Conservation (phyloP, 2,888 invertebrate species). For the Apoda limacodes region DNA sequence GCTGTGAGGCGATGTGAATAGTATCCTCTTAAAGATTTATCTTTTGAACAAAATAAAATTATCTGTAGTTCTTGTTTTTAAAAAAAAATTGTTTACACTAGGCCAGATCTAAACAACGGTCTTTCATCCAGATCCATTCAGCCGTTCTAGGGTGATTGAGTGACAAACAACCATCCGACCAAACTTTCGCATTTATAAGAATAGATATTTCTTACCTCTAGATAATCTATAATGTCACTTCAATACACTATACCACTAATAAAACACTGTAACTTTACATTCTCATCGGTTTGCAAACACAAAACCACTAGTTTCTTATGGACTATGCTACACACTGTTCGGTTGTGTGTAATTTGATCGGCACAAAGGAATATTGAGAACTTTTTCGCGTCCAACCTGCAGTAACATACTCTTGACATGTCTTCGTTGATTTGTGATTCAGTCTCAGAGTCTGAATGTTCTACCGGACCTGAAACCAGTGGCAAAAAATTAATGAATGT, state of each 20-base stretch:
- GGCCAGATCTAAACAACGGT: too few relatives aligned
- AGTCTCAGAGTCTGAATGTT: constrained; percentile 56
- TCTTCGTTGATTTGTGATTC: constrained; percentile 55
- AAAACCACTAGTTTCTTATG: constrained; percentile 80
- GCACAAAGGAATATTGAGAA: constrained; percentile 83
- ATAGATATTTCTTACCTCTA: constrained; percentile 1
- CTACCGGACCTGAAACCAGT: constrained; percentile 44
- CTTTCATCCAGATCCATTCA: too few relatives aligned
- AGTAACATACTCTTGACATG: constrained; percentile 46
- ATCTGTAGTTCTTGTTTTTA: too few relatives aligned
- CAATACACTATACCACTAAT: constrained; percentile 75
- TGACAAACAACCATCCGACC: too few relatives aligned
- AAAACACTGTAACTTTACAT: constrained; percentile 83
- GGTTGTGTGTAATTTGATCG: constrained; percentile 79
- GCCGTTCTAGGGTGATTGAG: too few relatives aligned
- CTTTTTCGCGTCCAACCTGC: constrained; percentile 82
- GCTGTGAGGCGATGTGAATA: too few relatives aligned
- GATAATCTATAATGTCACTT: constrained; percentile 5
- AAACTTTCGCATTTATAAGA: too few relatives aligned
- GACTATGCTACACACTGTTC: constrained; percentile 82
- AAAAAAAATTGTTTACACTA: too few relatives aligned
- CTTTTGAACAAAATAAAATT: too few relatives aligned
- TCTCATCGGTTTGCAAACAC: constrained; percentile 78
- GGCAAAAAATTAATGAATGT: too few relatives aligned
- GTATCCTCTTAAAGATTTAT: too few relatives aligned